phyloP scores from a whole-genome alignment of 2,113 vertebrate genomes.

The Syrmaticus mikado region DNA sequence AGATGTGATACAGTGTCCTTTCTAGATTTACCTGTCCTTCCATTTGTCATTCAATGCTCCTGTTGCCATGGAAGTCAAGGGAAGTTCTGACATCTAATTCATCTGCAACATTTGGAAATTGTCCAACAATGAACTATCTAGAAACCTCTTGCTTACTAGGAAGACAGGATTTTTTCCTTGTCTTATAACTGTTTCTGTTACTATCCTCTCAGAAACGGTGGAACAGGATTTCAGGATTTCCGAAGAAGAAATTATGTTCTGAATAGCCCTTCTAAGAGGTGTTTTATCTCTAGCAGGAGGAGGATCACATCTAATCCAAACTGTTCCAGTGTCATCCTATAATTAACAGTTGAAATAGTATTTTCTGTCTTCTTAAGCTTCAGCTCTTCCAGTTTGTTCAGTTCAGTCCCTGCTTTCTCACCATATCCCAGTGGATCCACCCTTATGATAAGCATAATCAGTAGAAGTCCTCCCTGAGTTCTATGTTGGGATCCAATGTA shows the following conservation, averaged over 20 bases:
- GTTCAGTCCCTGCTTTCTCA: neutral
- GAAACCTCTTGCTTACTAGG: neutral
- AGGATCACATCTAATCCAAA: neutral
- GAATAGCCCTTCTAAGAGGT: neutral
- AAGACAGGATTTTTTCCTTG: neutral
- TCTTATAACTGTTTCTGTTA: neutral
- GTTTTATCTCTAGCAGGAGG: neutral
- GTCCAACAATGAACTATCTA: neutral
- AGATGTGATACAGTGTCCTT: neutral
- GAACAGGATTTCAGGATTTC: neutral
- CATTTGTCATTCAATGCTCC: neutral
- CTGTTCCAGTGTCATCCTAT: neutral
- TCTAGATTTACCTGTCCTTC: constrained; percentile 7
- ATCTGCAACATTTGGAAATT: neutral
- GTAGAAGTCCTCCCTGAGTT: neutral
- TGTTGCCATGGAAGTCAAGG: neutral
- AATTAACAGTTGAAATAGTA: neutral
- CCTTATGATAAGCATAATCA: neutral
- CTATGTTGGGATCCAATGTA: neutral
- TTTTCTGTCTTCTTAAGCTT: constrained; percentile 14
- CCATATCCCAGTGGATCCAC: neutral
- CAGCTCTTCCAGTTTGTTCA: neutral
- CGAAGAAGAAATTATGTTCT: constrained; percentile 14
- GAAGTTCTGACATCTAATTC: constrained; percentile 18
- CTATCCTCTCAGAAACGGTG: neutral